Percentiles rank a stretch among this genome's conserved stretches.
phyloP scores from a whole-genome alignment of 92 coral and sea anemone genomes.

The Heteractis magnifica region DNA sequence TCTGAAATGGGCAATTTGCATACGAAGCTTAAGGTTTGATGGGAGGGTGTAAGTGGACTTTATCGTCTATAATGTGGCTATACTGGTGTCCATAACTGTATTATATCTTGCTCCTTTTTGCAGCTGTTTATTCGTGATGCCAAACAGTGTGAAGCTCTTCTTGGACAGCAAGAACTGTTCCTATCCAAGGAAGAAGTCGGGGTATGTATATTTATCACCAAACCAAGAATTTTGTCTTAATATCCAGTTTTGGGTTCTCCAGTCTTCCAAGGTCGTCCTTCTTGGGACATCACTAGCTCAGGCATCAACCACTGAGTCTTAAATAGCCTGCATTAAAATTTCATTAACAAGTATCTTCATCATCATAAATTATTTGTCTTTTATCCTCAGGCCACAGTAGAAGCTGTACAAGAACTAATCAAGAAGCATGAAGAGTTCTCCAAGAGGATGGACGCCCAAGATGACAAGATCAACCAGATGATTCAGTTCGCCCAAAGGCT shows the following conservation, averaged over 20 bases:
- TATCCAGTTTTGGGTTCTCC: not conserved
- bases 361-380: not conserved
- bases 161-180: constrained; percentile 96
- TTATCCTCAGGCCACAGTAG: constrained; percentile 80
- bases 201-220: constrained; percentile 49
- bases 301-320: too few relatives aligned
- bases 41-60: too few relatives aligned
- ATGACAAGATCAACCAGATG: constrained; percentile 94
- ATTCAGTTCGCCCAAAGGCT: constrained; percentile 89
- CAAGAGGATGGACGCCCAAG: constrained; percentile 89
- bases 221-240: not conserved
- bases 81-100: not conserved
- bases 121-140: constrained; percentile 94
- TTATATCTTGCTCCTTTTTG: not conserved
- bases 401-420: constrained; percentile 90
- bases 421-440: constrained; percentile 96
- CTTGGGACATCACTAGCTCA: too few relatives aligned
- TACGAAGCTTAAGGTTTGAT: too few relatives aligned
- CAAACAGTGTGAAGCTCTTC: constrained; percentile 91
- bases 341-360: not conserved
- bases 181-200: constrained; percentile 94
- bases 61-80: too few relatives aligned
- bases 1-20: too few relatives aligned
- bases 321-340: not conserved
- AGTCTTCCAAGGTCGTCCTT: not conserved